Evolutionary conservation across 2,888 invertebrate genomes (phyloP), one percentile per base, ranked within the genome.

Genomic region (Epinotia demarniana): DNA sequence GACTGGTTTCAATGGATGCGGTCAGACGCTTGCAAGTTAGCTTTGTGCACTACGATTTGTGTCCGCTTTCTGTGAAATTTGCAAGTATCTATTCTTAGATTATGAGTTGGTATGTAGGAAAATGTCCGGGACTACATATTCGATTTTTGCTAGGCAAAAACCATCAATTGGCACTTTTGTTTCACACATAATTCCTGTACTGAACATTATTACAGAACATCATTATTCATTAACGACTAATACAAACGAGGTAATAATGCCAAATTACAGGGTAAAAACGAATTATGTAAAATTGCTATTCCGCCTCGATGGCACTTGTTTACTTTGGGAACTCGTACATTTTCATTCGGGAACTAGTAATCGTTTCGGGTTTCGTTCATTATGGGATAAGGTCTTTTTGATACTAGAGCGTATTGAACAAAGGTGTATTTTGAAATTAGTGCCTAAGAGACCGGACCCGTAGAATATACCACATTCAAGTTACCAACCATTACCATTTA

Each of bases 1-100:
- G 58, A 69, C 46, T 43, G 58, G 43, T 69, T 69, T 69, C 57
- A 68, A 69, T 68, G 68, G 57, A 39, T n/a, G 60, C 46, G 68
- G 39, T 18, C 18, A 46, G 18, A 23, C 11, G 68, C 27, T 19
- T 55, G 55, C 55, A 69, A 58, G 68, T 69, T 43, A 4, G 39
- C n/a, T n/a, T 33, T 46, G 18, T 19, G 46, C 63, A 43, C 63
- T 63, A 46, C 13, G 46, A 49, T 64, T 49, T 66, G 53, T 66
- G 53, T 66, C 11, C 2, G 27, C n/a, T 66, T 46, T n/a, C 33
- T 53, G 27, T 53, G 49, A 49, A 27, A 49, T 19, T 11, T 64
- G n/a, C 53, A n/a, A 16, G 49, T 16, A 49, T 13, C 5, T 16
- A 46, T 9, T 3, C 2, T 1, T 1, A n/a, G n/a, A n/a, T n/a